phyloP scores from a whole-genome alignment of 2,797 vertebrate species.

The Danionella dracula region DNA sequence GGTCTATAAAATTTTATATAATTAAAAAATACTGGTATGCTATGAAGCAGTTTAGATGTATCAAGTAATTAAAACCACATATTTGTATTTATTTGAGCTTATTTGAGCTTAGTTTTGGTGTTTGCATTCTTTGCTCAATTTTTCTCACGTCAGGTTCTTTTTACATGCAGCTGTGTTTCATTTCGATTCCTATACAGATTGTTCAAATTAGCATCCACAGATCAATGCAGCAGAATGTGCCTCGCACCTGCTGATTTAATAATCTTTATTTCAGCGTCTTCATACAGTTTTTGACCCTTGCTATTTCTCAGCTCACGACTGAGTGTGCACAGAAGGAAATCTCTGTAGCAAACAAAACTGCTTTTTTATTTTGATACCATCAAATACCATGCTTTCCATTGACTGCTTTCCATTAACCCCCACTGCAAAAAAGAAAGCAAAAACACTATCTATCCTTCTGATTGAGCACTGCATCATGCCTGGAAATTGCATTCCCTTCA shows the following conservation, averaged over 20 bases:
- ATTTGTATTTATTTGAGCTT: no score
- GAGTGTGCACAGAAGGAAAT: slow-evolving; percentile 30
- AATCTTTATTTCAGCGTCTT: slow-evolving; percentile 12
- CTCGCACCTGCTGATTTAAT: slow-evolving; percentile 13
- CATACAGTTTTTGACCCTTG: slow-evolving; percentile 30
- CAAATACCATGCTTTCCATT: no score
- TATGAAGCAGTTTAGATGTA: no score
- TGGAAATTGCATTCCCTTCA: slow-evolving; percentile 54
- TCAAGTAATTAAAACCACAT: no score
- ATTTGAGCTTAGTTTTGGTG: no score
- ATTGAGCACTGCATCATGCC: slow-evolving; percentile 42
- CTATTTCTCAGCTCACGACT: slow-evolving; percentile 20
- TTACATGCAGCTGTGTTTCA: no score
- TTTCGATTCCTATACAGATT: background rate
- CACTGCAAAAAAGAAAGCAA: slow-evolving; percentile 1
- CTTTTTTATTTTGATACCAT: slow-evolving; percentile 37
- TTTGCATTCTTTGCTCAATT: no score
- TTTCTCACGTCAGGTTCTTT: no score
- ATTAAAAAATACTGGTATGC: no score
- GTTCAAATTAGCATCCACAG: background rate
- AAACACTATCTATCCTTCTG: slow-evolving; percentile 30
- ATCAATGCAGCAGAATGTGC: slow-evolving; percentile 3
- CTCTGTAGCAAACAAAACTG: slow-evolving; percentile 23
- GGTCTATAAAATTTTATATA: no score
- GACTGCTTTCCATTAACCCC: background rate